Evolutionary conservation across 2,888 invertebrate genomes (phyloP).

Genomic region (Apodemia zela): DNA sequence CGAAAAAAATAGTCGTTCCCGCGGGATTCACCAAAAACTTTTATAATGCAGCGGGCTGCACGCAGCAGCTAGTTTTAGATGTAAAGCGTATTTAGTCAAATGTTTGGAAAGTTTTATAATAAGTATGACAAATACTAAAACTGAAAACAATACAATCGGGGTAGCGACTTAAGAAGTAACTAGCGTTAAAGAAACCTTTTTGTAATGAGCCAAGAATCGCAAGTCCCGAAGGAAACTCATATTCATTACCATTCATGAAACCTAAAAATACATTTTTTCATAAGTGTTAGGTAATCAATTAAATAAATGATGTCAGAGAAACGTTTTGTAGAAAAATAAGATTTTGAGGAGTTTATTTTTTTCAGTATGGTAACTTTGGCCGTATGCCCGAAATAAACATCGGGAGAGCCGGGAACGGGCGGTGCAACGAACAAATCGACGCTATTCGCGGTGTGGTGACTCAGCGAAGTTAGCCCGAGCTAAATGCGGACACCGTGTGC

Average conservation of each 20-base stretch:
- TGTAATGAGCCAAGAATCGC: neutral
- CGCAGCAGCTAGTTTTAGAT: no score
- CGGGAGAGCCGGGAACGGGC: constrained; percentile 72
- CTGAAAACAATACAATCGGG: no score
- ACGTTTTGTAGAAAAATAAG: neutral
- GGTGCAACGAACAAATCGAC: constrained; percentile 76
- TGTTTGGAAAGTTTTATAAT: no score
- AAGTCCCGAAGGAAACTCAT: neutral
- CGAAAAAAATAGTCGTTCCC: no score
- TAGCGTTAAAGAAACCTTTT: neutral
- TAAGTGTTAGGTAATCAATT: constrained; percentile 1
- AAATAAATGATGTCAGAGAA: neutral
- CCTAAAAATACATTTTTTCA: neutral
- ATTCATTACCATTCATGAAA: neutral
- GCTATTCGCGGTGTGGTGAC: constrained; percentile 76
- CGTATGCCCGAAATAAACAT: constrained; percentile 65
- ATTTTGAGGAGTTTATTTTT: constrained; percentile 11
- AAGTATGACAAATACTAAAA: no score
- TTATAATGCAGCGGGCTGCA: no score
- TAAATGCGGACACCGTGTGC: constrained; percentile 77
- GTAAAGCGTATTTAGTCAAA: no score
- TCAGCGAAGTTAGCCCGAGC: constrained; percentile 75
- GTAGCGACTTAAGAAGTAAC: neutral
- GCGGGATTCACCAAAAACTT: no score
- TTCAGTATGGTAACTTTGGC: constrained; percentile 32